A percentile compares a stretch with the other conserved stretches of the same genome.
Conservation (phyloP, 2,113 vertebrate species). For the Pelecanoides urinatrix region DNA sequence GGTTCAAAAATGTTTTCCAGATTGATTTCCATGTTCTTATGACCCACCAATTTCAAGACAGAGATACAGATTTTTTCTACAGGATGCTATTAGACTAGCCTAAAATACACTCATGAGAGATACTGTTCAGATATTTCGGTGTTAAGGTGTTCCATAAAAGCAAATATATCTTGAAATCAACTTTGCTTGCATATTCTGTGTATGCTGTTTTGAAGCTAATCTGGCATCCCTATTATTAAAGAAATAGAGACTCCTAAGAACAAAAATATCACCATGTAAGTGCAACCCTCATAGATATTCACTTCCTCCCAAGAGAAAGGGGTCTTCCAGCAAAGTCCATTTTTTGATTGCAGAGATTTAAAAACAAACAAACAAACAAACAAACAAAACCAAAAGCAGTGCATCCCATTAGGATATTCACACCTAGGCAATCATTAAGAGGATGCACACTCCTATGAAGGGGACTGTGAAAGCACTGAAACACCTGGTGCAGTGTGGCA, state of each 20-base stretch:
- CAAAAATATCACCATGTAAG: accelerated
- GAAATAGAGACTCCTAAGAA: not conserved
- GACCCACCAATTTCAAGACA: not conserved
- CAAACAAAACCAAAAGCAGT: not conserved
- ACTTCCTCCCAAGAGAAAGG: not conserved
- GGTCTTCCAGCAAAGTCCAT: not conserved
- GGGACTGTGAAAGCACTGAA: not conserved
- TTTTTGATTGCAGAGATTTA: not conserved
- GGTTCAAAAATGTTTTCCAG: not conserved
- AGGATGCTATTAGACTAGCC: not conserved
- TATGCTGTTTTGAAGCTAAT: not conserved
- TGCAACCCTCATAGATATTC: not conserved
- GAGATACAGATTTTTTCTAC: not conserved
- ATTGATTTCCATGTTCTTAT: not conserved
- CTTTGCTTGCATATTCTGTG: not conserved
- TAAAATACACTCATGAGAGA: not conserved
- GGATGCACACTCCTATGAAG: not conserved
- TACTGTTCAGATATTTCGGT: not conserved
- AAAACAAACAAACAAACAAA: not conserved
- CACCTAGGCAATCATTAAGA: not conserved
- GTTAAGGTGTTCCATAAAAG: not conserved
- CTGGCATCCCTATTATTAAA: not conserved
- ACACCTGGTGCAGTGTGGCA: not conserved
- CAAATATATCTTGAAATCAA: not conserved
- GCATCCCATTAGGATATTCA: not conserved